Conservation (phyloP, 2,888 invertebrate species). For the Melanostoma scalare region DNA sequence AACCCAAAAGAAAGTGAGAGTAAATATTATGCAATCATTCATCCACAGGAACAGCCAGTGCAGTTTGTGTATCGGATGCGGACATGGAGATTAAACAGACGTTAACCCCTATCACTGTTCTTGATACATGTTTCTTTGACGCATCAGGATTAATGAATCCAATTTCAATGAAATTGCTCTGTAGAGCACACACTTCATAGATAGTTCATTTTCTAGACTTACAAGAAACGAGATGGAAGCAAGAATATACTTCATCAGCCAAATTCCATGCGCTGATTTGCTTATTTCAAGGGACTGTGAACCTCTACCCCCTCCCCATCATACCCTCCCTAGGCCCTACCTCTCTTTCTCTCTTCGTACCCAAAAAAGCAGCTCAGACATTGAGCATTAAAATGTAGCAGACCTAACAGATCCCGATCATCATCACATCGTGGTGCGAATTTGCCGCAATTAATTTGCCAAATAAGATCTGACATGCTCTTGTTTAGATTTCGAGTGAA, state of each 20-base stretch:
- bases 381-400: conserved; percentile 11
- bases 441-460: conserved; percentile 72
- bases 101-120: conserved; percentile 26
- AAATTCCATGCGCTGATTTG: conserved; percentile 63
- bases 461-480: conserved; percentile 72
- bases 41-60: conserved; percentile 35
- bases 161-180: conserved; percentile 52
- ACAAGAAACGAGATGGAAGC: conserved; percentile 14
- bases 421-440: conserved; percentile 70
- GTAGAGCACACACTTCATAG: neutral
- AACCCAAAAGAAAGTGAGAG: conserved; percentile 25
- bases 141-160: conserved; percentile 62
- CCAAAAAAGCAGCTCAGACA: neutral
- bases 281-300: conserved; percentile 47
- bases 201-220: conserved; percentile 5
- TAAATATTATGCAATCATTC: conserved; percentile 67
- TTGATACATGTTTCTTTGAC: conserved; percentile 37
- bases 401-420: conserved; percentile 55
- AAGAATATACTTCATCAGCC: conserved; percentile 13
- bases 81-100: conserved; percentile 56
- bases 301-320: neutral
- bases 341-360: conserved; percentile 12
- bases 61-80: conserved; percentile 51
- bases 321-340: conserved; percentile 1
- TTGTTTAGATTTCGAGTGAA: conserved; percentile 71